Base-by-base conservation (phyloP, 2,888 invertebrate genomes). In the Eumacrocentrus americanus region DNA sequence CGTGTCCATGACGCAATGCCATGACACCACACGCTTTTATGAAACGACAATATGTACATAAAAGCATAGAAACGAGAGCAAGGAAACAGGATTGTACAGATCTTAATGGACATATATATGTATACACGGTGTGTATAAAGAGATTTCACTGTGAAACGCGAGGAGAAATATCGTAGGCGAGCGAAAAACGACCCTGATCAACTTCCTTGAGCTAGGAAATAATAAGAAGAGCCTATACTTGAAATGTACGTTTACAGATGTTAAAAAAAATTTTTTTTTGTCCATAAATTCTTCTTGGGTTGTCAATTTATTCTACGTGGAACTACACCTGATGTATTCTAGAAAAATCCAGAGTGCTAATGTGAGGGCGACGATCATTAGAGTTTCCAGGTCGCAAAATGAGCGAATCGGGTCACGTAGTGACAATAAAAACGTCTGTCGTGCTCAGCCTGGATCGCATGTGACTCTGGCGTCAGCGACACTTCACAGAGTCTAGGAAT, bases 21-120 rank as follows among this genome's bases (percentile, higher is more conserved):
- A n/a, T n/a, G n/a, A n/a, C n/a, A n/a, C n/a, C 37, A 58, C 46
- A 52, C 23, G 25, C 50, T 57, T 57, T 42, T 58, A 58, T 47
- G 42, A 34, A 25, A 37, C 29, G 38, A 38, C 35, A 46, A 52
- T 37, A 46, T 38, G n/a, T n/a, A n/a, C n/a, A 42, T 37, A 25
- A 5, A 12, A 29, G 7, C 22, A 14, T 37, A 12, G 12, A 37
- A 51, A 51, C 12, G 16, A 37, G 50, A 12, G 50, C 38, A 38
- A 23, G 22, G 23, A 51, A 51, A 51, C 18, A 18, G 16, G 14
- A 50, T n/a, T n/a, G n/a, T 50, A 12, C 37, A 14, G 37, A 37
- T 37, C 37, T 37, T 3, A 37, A 37, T n/a, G n/a, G 0, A 37
- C 2, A 12, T 37, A 6, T 12, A 37, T 37, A 37, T n/a, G n/a